Percentiles rank a stretch among this genome's conserved stretches.
phyloP scores from a whole-genome alignment of 2,888 invertebrate genomes.

The Melanchra persicariae region DNA sequence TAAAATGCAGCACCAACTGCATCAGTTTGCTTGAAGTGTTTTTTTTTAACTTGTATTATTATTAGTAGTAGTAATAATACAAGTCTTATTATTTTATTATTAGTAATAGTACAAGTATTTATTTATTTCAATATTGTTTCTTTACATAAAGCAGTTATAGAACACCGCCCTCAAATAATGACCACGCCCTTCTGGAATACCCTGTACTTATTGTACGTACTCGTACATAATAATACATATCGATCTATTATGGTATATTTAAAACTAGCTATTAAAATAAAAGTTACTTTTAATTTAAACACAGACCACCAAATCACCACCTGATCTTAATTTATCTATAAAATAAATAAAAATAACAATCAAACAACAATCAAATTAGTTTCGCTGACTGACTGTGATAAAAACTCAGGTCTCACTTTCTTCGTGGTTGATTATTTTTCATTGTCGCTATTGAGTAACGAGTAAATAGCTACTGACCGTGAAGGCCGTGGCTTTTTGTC shows the following conservation, averaged over 20 bases:
- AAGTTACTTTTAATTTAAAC: neutral
- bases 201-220: too few species aligned
- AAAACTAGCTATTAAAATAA: neutral
- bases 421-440: constrained; percentile 78
- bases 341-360: constrained; percentile 33
- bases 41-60: too few species aligned
- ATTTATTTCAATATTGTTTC: too few species aligned
- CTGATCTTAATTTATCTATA: constrained; percentile 18
- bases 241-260: neutral
- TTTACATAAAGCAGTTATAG: too few species aligned
- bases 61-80: too few species aligned
- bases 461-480: constrained; percentile 78
- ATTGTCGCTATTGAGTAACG: constrained; percentile 85
- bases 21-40: too few species aligned
- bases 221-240: too few species aligned
- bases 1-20: too few species aligned
- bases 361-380: constrained; percentile 60
- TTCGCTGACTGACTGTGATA: constrained; percentile 52
- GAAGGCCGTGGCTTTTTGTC: constrained; percentile 82
- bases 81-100: too few species aligned
- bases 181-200: too few species aligned
- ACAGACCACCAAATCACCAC: neutral
- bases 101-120: too few species aligned
- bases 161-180: too few species aligned
- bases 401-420: constrained; percentile 73